Conservation (phyloP, 2,888 invertebrate genomes). For the Arenicola marina region DNA sequence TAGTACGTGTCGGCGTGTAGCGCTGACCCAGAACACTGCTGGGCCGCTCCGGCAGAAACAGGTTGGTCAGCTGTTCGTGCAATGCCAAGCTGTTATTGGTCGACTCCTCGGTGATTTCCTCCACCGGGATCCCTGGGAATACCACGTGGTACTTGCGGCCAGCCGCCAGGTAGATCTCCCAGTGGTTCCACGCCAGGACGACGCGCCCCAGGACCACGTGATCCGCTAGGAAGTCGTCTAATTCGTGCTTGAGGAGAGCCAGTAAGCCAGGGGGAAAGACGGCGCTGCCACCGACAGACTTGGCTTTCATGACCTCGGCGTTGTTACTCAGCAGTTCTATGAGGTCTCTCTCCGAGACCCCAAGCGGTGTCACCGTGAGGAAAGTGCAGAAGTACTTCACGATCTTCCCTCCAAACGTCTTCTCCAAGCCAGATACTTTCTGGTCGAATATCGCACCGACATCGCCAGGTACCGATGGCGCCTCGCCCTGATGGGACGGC, state of each 20-base stretch:
- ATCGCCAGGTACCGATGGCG: background rate
- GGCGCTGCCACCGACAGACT: background rate
- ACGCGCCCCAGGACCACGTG: slow-evolving; percentile 11
- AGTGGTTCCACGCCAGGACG: slow-evolving; percentile 24
- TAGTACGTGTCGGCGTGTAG: no score
- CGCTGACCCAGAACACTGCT: no score
- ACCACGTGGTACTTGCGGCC: slow-evolving; percentile 20
- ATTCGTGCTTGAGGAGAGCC: slow-evolving; percentile 8
- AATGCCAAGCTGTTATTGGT: slow-evolving; percentile 23
- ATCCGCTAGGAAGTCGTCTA: slow-evolving; percentile 17
- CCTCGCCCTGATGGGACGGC: background rate
- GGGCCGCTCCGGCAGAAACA: slow-evolving; percentile 15
- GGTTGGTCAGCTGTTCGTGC: slow-evolving; percentile 23
- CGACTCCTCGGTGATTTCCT: slow-evolving; percentile 18
- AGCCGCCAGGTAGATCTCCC: background rate
- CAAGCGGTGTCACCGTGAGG: slow-evolving; percentile 17
- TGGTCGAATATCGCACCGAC: background rate
- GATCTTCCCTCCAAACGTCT: slow-evolving; percentile 12
- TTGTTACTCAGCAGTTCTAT: slow-evolving; percentile 19
- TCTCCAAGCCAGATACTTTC: slow-evolving; percentile 13
- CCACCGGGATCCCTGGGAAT: slow-evolving; percentile 20
- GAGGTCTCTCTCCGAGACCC: slow-evolving; percentile 26
- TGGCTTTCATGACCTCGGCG: slow-evolving; percentile 20
- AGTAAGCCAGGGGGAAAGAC: slow-evolving; percentile 19
- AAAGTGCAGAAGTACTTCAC: slow-evolving; percentile 12